phyloP scores from a whole-genome alignment of 2,888 invertebrate genomes.

The Cartodere bifasciata region DNA sequence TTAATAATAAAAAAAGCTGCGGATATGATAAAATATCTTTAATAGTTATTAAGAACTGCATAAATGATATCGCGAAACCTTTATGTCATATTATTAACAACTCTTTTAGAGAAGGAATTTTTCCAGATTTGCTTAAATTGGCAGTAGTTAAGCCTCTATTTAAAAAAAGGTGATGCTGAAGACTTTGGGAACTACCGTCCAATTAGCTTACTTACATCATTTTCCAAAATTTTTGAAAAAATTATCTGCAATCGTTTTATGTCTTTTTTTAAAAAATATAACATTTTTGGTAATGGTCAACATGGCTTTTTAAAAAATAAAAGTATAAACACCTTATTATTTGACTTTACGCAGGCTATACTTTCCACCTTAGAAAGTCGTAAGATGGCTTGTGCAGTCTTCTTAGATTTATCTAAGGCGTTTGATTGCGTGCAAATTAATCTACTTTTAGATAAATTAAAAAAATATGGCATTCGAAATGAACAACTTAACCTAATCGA shows the following conservation, averaged over 20 bases:
- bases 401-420: too few species aligned
- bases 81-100: conserved; percentile 4
- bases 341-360: too few species aligned
- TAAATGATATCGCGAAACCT: not conserved
- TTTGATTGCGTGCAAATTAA: too few species aligned
- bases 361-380: too few species aligned
- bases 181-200: conserved; percentile 3
- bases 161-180: conserved; percentile 2
- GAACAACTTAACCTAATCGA: too few species aligned
- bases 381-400: too few species aligned
- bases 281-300: conserved; percentile 2
- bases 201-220: conserved; percentile 1
- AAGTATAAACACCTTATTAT: too few species aligned
- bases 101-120: conserved; percentile 3
- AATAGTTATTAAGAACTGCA: conserved; percentile 1
- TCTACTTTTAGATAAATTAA: too few species aligned
- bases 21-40: conserved; percentile 4
- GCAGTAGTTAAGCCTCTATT: conserved; percentile 2
- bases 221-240: conserved; percentile 5
- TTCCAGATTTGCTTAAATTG: conserved; percentile 5
- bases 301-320: too few species aligned
- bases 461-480: too few species aligned
- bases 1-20: conserved; percentile 3
- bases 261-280: conserved; percentile 2
- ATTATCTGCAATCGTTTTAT: conserved; percentile 2